A percentile compares a stretch with the other conserved stretches of the same genome.
phyloP scores from a whole-genome alignment of 1,140 invertebrate species.

The Drosophila nigromelanica region DNA sequence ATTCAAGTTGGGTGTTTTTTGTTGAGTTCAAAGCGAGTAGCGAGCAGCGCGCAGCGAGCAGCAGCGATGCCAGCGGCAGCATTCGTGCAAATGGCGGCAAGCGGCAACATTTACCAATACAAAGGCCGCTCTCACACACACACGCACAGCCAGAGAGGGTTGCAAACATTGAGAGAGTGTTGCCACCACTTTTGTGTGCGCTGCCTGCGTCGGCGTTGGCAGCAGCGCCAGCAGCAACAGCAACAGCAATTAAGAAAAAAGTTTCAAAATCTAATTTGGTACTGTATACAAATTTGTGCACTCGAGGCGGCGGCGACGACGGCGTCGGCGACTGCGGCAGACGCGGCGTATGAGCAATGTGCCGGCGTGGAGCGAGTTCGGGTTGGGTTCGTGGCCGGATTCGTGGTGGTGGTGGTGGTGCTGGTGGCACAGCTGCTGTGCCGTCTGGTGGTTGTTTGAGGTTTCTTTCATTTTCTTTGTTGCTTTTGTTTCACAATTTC shows the following conservation, averaged over 20 bases:
- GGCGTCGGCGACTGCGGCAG: slow-evolving; percentile 31
- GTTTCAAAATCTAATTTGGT: slow-evolving; percentile 83
- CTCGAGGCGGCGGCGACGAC: slow-evolving; percentile 52
- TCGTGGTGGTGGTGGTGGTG: slow-evolving; percentile 4
- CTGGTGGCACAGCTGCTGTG: slow-evolving; percentile 17
- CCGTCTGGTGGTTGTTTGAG: slow-evolving; percentile 68
- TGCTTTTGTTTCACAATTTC: slow-evolving; percentile 81
- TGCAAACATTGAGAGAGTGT: slow-evolving; percentile 72
- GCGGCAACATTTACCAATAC: slow-evolving; percentile 82
- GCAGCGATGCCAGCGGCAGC: slow-evolving; percentile 27
- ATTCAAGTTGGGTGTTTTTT: slow-evolving; percentile 72
- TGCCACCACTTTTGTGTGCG: slow-evolving; percentile 74
- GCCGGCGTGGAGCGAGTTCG: neutral
- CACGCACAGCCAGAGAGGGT: slow-evolving; percentile 45
- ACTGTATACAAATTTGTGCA: slow-evolving; percentile 84
- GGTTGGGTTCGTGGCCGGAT: neutral
- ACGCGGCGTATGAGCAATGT: slow-evolving; percentile 1
- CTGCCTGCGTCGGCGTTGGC: slow-evolving; percentile 39
- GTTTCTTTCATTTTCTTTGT: slow-evolving; percentile 82
- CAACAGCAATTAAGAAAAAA: slow-evolving; percentile 82
- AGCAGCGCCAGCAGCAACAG: slow-evolving; percentile 13
- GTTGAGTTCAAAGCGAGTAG: slow-evolving; percentile 43
- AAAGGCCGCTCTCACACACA: slow-evolving; percentile 56
- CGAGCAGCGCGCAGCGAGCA: slow-evolving; percentile 18
- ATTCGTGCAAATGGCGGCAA: slow-evolving; percentile 73